Conservation (phyloP, 1,140 invertebrate genomes). For the Zaprionus ghesquierei region DNA sequence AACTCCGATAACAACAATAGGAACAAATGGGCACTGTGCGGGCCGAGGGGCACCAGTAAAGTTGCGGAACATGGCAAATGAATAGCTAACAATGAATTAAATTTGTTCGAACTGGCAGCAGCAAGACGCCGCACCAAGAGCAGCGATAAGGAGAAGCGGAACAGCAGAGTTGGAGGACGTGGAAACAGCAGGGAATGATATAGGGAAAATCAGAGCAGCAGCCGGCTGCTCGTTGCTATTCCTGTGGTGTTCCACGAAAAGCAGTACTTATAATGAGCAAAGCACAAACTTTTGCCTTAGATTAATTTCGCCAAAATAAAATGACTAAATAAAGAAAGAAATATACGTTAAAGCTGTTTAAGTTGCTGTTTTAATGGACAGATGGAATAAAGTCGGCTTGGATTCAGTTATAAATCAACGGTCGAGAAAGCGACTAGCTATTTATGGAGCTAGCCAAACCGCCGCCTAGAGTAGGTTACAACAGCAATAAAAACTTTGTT, state of each 20-base stretch:
- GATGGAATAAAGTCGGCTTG: background rate
- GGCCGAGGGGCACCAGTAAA: constrained; percentile 16
- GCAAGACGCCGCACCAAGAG: constrained; percentile 1
- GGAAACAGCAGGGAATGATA: constrained; percentile 6
- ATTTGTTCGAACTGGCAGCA: constrained; percentile 52
- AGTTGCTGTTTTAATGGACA: background rate
- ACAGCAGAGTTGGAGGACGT: background rate
- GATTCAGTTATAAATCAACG: constrained; percentile 3
- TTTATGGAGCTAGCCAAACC: constrained; percentile 1
- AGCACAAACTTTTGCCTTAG: constrained; percentile 49
- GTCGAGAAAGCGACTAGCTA: background rate
- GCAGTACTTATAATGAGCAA: constrained; percentile 28
- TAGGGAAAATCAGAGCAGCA: constrained; percentile 32
- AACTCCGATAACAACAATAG: constrained; percentile 20
- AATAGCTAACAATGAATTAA: constrained; percentile 68
- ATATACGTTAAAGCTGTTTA: constrained; percentile 4
- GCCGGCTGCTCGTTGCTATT: constrained; percentile 27
- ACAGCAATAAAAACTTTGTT: background rate
- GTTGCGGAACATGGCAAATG: constrained; percentile 49
- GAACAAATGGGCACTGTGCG: constrained; percentile 3
- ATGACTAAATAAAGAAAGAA: constrained; percentile 46
- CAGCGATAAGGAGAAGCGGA: background rate
- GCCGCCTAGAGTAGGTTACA: background rate
- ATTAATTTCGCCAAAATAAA: constrained; percentile 47
- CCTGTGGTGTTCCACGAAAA: constrained; percentile 8